Percentiles rank a stretch among this genome's conserved stretches.
phyloP scores from a whole-genome alignment of 1,140 invertebrate genomes.

The Lanistes nyassanus region DNA sequence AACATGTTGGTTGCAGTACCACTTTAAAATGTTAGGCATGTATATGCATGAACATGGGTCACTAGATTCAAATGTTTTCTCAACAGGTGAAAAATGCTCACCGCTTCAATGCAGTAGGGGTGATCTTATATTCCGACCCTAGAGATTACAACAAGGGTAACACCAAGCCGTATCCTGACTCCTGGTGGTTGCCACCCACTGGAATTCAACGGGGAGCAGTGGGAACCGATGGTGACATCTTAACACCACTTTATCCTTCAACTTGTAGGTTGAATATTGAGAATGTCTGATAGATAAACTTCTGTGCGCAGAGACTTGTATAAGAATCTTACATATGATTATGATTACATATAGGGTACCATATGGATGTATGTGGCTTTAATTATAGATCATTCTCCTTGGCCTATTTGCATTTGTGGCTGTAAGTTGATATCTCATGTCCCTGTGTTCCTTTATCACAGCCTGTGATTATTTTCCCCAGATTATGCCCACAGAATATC shows the following conservation, averaged over 20 bases:
- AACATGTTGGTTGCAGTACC: no score
- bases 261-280: constrained; percentile 38
- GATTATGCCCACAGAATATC: constrained; percentile 43
- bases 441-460: no score
- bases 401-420: no score
- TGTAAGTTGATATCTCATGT: no score
- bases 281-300: no score
- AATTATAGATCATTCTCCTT: no score
- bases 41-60: no score
- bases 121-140: constrained; percentile 70
- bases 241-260: constrained; percentile 66
- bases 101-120: constrained; percentile 60
- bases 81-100: constrained; percentile 62
- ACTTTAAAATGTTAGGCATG: no score
- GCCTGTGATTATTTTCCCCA: constrained; percentile 11
- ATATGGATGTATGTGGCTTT: neutral
- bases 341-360: neutral
- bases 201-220: constrained; percentile 66
- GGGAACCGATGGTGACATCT: constrained; percentile 64
- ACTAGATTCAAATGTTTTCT: no score
- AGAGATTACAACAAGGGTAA: constrained; percentile 64
- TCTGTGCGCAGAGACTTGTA: neutral
- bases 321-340: no score
- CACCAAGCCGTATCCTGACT: constrained; percentile 67
- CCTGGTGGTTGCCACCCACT: constrained; percentile 69